Percentiles rank a stretch among this genome's conserved stretches.
Evolutionary conservation across 2,113 vertebrate species (phyloP).

Genomic region (Mormoops blainvillei): DNA sequence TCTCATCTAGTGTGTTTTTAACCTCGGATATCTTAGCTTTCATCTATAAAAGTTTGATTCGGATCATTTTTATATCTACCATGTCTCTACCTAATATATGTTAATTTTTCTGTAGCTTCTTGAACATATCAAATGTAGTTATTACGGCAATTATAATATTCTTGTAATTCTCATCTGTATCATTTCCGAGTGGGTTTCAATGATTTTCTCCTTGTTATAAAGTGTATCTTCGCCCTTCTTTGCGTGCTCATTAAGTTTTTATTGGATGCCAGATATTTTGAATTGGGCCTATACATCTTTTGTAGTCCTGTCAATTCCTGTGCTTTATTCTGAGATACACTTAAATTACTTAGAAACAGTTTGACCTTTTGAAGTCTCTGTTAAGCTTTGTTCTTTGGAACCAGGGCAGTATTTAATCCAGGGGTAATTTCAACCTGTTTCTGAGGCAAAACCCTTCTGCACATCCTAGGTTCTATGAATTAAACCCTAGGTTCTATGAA

Average conservation of each 20-base stretch:
- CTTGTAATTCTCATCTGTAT: not conserved
- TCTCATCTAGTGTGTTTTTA: not conserved
- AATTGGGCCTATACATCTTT: not conserved
- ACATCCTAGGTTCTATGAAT: not conserved
- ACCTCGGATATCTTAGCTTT: not conserved
- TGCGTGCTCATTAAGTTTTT: not conserved
- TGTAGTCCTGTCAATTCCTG: not conserved
- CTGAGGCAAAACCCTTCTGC: not conserved
- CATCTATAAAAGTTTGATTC: not conserved
- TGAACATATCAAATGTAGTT: not conserved
- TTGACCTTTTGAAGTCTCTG: not conserved
- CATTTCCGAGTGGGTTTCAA: not conserved
- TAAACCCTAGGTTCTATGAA: not conserved
- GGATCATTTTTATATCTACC: not conserved
- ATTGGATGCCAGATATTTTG: not conserved
- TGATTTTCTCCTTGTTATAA: not conserved
- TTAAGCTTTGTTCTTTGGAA: not conserved
- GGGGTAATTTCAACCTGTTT: not conserved
- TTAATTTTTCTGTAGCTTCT: not conserved
- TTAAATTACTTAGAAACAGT: not conserved
- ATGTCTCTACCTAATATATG: not conserved
- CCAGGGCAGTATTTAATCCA: not conserved
- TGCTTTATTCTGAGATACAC: not conserved
- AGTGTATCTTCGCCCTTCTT: not conserved
- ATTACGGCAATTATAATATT: not conserved